Base-by-base conservation (phyloP, 2,888 invertebrate genomes). In the Opisthograptis luteolata region DNA sequence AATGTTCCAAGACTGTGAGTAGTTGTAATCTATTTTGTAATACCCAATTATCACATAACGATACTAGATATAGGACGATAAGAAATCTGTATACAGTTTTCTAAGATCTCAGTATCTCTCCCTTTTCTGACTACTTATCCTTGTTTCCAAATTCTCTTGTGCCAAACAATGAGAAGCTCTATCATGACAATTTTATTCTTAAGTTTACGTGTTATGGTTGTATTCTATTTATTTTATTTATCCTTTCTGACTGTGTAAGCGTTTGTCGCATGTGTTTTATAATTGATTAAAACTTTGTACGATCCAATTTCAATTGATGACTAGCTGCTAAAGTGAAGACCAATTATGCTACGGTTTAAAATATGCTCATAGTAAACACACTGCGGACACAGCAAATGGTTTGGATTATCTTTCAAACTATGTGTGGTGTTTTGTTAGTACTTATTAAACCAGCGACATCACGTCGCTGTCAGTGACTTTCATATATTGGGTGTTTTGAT, bases 71-170 rank as follows among this genome's bases (percentile, higher is more conserved):
- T 75, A 79, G 61, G 72, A 62, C 63, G 66, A 73, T 73, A 72
- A 66, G 73, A 77, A 79, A 76, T 71, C 75, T 84, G 73, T 82
- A 79, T 77, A 80, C 80, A 81, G 85, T 87, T 87, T 87, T 87
- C 84, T 73, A 78, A 82, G 87, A 88, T 88, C 87, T 88, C 87
- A 83, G 76, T 65, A 72, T 82, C 73, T 76, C 77, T 66, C 58
- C 61, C 65, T 66, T 68, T 64, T 76, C 70, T 65, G 68, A 68
- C 67, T 68, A 66, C 58, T 69, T 63, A 57, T 60, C 64, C 66
- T 56, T 64, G 58, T 65, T 73, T 73, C 74, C 64, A 60, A 64
- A 77, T 75, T 83, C 81, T 79, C 79, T 78, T 70, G 86, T 86
- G 85, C 86, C 87, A 87, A 87, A 84, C 54, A 44, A 73, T 76